Conservation (phyloP, 1,140 invertebrate genomes). For the Dolichoris vasculosae region DNA sequence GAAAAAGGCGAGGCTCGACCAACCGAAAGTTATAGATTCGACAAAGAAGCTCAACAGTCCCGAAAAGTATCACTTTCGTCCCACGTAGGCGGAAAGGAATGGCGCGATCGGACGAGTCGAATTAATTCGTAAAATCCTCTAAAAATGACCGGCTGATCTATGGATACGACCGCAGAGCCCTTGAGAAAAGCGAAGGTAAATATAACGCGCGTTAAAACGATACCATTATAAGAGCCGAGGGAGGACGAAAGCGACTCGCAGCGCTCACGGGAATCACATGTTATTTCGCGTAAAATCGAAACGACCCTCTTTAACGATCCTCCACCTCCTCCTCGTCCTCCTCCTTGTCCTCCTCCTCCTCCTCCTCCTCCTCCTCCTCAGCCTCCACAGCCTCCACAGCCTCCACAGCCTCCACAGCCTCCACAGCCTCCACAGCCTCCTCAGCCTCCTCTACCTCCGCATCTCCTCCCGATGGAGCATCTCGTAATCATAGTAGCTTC, state of each 20-base stretch:
- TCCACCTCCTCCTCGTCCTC: neutral
- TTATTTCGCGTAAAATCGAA: conserved; percentile 26
- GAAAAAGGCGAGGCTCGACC: conserved; percentile 7
- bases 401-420: no score
- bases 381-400: no score
- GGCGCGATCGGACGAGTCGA: conserved; percentile 18
- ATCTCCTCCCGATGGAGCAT: neutral
- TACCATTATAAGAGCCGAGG: conserved; percentile 26
- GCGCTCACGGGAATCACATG: conserved; percentile 15
- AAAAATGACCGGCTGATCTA: conserved; percentile 26
- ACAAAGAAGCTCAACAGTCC: conserved; percentile 23
- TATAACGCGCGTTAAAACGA: conserved; percentile 19
- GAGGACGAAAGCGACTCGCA: neutral
- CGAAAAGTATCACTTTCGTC: conserved; percentile 44
- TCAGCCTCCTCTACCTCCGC: neutral
- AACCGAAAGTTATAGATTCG: neutral
- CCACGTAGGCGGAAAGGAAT: conserved; percentile 3
- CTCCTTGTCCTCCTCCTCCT: no score
- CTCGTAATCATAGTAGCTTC: conserved; percentile 22
- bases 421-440: no score
- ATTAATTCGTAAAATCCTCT: conserved; percentile 36
- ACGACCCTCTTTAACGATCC: conserved; percentile 36
- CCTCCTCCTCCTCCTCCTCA: no score
- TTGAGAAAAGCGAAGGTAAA: neutral
- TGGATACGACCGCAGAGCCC: neutral